phyloP scores from a whole-genome alignment of 2,888 invertebrate species.

The Mystacides longicornis region DNA sequence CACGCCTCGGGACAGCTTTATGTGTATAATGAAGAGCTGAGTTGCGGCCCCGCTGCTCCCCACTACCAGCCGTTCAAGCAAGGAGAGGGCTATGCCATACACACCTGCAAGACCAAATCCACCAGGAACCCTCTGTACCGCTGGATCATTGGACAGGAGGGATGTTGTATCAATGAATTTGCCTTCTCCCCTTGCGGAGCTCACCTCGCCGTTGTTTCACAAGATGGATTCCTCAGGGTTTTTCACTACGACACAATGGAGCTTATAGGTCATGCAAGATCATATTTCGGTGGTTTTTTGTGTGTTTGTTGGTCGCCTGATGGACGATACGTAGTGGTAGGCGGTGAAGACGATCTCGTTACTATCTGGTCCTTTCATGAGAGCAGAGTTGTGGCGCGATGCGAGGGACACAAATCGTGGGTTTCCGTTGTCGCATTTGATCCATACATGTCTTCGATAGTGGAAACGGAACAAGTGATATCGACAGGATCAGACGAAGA shows the following conservation, averaged over 20 bases:
- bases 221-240: constrained; percentile 90
- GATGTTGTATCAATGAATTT: constrained; percentile 89
- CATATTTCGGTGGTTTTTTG: constrained; percentile 96
- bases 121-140: constrained; percentile 92
- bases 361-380: constrained; percentile 95
- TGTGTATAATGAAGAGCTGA: constrained; percentile 93
- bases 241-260: constrained; percentile 99
- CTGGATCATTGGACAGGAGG: constrained; percentile 78
- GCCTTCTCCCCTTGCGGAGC: constrained; percentile 93
- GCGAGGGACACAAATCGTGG: constrained; percentile 97
- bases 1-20: constrained; percentile 96
- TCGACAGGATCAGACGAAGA: constrained; percentile 53
- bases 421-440: constrained; percentile 95
- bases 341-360: constrained; percentile 97
- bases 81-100: constrained; percentile 89
- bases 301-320: constrained; percentile 99
- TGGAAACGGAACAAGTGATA: constrained; percentile 50
- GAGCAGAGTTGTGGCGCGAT: constrained; percentile 90
- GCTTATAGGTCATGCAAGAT: constrained; percentile 83
- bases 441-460: constrained; percentile 71
- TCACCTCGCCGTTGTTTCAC: constrained; percentile 89
- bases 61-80: constrained; percentile 93
- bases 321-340: constrained; percentile 88
- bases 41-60: constrained; percentile 84
- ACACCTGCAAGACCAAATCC: constrained; percentile 93